phyloP scores from a whole-genome alignment of 2,113 vertebrate genomes.

The Acinonyx jubatus region DNA sequence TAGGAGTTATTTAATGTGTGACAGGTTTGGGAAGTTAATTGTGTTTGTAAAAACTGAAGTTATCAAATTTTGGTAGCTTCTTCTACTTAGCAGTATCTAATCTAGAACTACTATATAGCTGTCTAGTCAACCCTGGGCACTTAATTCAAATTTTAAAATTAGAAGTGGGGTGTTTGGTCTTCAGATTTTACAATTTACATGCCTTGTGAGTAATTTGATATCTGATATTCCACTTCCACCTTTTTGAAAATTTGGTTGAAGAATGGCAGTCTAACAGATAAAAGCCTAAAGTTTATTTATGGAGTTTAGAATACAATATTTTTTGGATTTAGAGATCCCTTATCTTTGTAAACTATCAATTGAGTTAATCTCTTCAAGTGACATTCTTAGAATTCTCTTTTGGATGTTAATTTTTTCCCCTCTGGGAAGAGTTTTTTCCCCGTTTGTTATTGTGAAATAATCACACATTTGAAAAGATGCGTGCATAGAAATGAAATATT shows the following conservation, averaged over 20 bases:
- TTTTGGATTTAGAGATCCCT: background rate
- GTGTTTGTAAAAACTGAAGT: conserved; percentile 18
- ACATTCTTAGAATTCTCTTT: conserved; percentile 17
- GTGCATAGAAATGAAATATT: background rate
- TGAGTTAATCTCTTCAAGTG: conserved; percentile 41
- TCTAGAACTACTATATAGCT: background rate
- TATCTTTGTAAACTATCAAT: background rate
- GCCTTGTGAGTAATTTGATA: background rate
- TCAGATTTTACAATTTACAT: conserved; percentile 1
- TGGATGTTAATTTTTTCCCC: background rate
- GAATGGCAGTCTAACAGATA: background rate
- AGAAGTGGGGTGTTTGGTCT: background rate
- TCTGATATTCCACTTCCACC: background rate
- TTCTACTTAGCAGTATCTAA: background rate
- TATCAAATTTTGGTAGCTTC: background rate
- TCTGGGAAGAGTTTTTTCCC: background rate
- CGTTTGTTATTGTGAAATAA: background rate
- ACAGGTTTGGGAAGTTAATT: conserved; percentile 18
- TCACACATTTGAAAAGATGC: background rate
- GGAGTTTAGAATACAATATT: background rate
- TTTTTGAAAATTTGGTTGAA: conserved; percentile 33
- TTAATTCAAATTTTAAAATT: conserved; percentile 46
- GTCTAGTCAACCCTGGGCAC: background rate
- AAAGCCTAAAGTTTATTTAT: conserved; percentile 2
- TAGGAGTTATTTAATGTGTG: background rate